Evolutionary conservation across 2,888 invertebrate genomes (phyloP).

Genomic region (Eucera pruinosa): DNA sequence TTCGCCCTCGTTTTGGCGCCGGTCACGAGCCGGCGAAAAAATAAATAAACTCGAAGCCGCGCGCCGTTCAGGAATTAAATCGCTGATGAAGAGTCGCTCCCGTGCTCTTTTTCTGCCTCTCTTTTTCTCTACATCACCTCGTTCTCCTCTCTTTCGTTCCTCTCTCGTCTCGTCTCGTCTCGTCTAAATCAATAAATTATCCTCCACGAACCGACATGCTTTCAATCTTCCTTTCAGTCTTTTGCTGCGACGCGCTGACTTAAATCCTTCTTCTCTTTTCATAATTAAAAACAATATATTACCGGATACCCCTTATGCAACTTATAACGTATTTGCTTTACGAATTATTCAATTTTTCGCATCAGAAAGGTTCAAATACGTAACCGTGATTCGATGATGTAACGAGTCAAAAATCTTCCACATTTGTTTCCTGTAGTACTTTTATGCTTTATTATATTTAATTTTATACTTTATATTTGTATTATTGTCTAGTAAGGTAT

Average conservation of each 20-base stretch:
- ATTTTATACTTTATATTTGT: too few relatives aligned
- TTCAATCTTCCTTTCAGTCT: slow-evolving; percentile 39
- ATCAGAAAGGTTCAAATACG: not conserved
- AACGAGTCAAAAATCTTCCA: too few relatives aligned
- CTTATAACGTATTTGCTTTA: not conserved
- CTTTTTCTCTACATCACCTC: slow-evolving; percentile 23
- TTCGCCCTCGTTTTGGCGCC: slow-evolving; percentile 71
- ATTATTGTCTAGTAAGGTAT: too few relatives aligned
- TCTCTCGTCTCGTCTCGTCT: slow-evolving; percentile 54
- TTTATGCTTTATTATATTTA: too few relatives aligned
- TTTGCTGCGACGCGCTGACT: slow-evolving; percentile 11
- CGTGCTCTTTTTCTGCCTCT: slow-evolving; percentile 41
- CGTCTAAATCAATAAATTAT: slow-evolving; percentile 77
- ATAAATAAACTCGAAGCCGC: slow-evolving; percentile 80
- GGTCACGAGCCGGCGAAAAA: slow-evolving; percentile 78
- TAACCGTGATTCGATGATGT: too few relatives aligned
- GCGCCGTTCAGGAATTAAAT: slow-evolving; percentile 79
- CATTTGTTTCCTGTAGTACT: too few relatives aligned
- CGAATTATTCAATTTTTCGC: not conserved
- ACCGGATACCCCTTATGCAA: not conserved
- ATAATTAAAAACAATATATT: slow-evolving; percentile 18
- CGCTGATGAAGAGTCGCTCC: slow-evolving; percentile 79
- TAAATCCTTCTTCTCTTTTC: slow-evolving; percentile 12
- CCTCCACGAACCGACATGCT: slow-evolving; percentile 34
- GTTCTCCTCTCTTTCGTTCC: slow-evolving; percentile 15